These are phyloP conservation scores for Sebastes fasciatus DNA, from an alignment of 2,113 vertebrate genomes.

Conservation along the genomic window DNA sequence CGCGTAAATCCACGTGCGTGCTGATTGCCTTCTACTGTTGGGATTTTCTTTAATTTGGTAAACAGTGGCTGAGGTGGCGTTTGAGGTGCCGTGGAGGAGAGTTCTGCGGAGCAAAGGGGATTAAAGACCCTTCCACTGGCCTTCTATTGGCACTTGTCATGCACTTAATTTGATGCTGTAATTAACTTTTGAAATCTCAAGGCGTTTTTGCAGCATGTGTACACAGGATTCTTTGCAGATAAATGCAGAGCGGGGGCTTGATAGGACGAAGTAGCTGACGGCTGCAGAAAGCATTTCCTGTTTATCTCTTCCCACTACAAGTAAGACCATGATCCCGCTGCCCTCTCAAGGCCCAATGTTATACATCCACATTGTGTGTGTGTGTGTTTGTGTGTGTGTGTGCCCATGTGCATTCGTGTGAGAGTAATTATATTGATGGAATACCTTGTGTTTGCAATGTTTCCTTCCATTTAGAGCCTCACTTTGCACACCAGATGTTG, in stretches of 20 bases:
- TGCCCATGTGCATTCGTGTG: conserved; percentile 46
- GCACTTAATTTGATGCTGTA: conserved; percentile 78
- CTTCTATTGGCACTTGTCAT: conserved; percentile 75
- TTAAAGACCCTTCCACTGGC: conserved; percentile 74
- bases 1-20: conserved; percentile 66
- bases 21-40: conserved; percentile 76
- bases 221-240: conserved; percentile 66
- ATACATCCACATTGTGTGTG: conserved; percentile 30
- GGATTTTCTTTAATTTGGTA: conserved; percentile 69
- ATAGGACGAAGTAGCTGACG: conserved; percentile 56
- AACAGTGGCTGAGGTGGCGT: conserved; percentile 72
- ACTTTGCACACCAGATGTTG: conserved; percentile 63
- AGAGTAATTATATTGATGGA: conserved; percentile 62
- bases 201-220: conserved; percentile 54
- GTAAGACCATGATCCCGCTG: conserved; percentile 47
- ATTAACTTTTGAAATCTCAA: conserved; percentile 82
- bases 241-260: conserved; percentile 50
- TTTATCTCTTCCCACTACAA: conserved; percentile 63
- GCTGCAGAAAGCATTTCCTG: conserved; percentile 51
- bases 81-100: conserved; percentile 52
- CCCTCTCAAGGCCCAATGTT: conserved; percentile 47
- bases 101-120: conserved; percentile 65
- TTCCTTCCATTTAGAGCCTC: conserved; percentile 47
- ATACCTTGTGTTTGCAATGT: conserved; percentile 60
- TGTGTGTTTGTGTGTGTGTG: conserved; percentile 19